Evolutionary conservation across 2,113 vertebrate genomes (phyloP), one percentile per base, ranked within the genome.

Genomic region (Eira barbara): DNA sequence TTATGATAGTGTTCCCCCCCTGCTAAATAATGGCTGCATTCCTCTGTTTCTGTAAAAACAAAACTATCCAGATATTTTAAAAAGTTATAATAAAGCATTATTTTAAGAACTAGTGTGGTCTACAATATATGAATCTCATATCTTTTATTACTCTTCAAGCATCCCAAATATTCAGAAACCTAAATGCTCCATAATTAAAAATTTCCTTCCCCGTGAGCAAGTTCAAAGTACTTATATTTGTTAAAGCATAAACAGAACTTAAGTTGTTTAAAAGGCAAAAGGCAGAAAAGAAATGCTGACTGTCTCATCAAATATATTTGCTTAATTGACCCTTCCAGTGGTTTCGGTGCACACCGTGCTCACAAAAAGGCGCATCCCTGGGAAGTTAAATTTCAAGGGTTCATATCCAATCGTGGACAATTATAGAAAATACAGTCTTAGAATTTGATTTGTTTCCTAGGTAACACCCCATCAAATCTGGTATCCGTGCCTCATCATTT

Each of bases 401-500:
- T 97, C 61, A 76, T 95, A 78, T 94, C 82, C 92, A 97, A 86
- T 95, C 31, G 59, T 80, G 93, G 86, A 91, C 79, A 39, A 97
- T 91, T 93, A 97, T 71, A 97, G 95, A 98, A 97, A 94, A 96
- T 73, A 93, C 80, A 86, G 85, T 61, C 93, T 97, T 93, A 93
- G 93, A 96, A 96, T 97, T 93, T 93, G 85, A 97, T 97, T 97
- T 97, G 97, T 98, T 97, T 97, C 96, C 98, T 98, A 96, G 96
- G 97, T 97, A 97, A 97, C 96, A 92, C 85, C 93, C 59, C 97
- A 91, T 97, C 71, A 91, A 94, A 96, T 97, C 69, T 94, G 88
- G 95, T 90, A 93, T 91, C 89, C 67, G 36, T 85, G 85, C 65
- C 95, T 96, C 96, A 96, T 97, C 95, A 96, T 79, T 97, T 97